These are phyloP conservation scores for Acropternis orthonyx DNA, from an alignment of 2,797 vertebrate genomes.

Conservation along the genomic window DNA sequence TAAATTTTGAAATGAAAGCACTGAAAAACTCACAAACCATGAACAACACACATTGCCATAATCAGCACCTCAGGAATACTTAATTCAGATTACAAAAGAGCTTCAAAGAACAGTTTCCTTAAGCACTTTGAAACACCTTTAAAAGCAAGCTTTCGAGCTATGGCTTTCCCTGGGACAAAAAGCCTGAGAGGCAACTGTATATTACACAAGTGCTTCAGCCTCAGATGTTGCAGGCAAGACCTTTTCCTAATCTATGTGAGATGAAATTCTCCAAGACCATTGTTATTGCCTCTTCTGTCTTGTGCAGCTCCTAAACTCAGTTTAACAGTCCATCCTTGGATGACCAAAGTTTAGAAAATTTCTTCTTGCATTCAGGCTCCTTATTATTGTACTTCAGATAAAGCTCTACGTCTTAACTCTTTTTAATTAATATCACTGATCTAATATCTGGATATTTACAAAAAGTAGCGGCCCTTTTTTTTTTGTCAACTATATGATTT, in stretches of 20 bases:
- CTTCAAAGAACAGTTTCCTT: not conserved
- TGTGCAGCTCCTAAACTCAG: not conserved
- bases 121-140: not conserved
- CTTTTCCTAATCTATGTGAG: not conserved
- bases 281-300: not conserved
- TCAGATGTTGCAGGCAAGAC: not conserved
- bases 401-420: not conserved
- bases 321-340: not conserved
- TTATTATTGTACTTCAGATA: not conserved
- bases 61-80: not conserved
- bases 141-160: not conserved
- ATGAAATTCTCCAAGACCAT: not conserved
- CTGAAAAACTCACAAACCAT: not conserved
- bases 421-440: not conserved
- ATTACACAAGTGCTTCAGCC: not conserved
- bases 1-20: not conserved
- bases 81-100: not conserved
- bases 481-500: not conserved
- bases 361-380: not conserved
- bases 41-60: not conserved
- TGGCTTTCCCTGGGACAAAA: not conserved
- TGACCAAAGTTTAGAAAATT: not conserved
- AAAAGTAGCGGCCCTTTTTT: not conserved
- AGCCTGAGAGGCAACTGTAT: not conserved
- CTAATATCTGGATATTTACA: not conserved